phyloP scores from a whole-genome alignment of 2,113 vertebrate genomes.

The Microcebus griseorufus region DNA sequence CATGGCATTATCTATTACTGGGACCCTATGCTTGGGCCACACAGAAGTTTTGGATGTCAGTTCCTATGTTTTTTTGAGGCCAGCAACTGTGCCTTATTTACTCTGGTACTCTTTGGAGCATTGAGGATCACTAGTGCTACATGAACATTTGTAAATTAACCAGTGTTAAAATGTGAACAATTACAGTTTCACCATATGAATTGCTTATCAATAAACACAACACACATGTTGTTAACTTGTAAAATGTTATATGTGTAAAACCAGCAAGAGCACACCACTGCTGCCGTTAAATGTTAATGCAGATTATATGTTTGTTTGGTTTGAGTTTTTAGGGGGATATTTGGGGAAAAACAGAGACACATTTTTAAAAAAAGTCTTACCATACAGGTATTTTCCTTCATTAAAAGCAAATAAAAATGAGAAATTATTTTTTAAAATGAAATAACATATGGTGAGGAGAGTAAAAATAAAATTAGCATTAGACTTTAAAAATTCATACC shows the following conservation, averaged over 20 bases:
- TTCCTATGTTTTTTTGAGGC: not conserved
- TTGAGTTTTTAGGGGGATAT: conserved; percentile 26
- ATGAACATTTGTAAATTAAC: not conserved
- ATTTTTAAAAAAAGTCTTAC: conserved; percentile 80
- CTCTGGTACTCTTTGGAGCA: not conserved
- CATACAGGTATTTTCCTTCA: conserved; percentile 86
- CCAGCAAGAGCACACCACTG: conserved; percentile 67
- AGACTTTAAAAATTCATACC: conserved; percentile 84
- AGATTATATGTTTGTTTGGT: not conserved
- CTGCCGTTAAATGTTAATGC: conserved; percentile 53
- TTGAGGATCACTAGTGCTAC: not conserved
- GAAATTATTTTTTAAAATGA: conserved; percentile 55
- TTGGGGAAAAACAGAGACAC: not conserved
- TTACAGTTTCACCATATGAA: not conserved
- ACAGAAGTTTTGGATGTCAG: not conserved
- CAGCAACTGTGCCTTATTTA: not conserved
- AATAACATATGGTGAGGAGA: conserved; percentile 38
- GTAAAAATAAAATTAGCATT: conserved; percentile 42
- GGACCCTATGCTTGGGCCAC: not conserved
- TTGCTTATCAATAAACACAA: not conserved
- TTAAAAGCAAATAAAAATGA: conserved; percentile 79
- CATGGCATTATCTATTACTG: not conserved
- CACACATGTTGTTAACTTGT: not conserved
- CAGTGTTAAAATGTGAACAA: not conserved
- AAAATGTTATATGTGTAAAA: conserved; percentile 68